These are phyloP conservation scores for Rhea pennata DNA, from an alignment of 2,113 vertebrate species.

Conservation along the genomic window DNA sequence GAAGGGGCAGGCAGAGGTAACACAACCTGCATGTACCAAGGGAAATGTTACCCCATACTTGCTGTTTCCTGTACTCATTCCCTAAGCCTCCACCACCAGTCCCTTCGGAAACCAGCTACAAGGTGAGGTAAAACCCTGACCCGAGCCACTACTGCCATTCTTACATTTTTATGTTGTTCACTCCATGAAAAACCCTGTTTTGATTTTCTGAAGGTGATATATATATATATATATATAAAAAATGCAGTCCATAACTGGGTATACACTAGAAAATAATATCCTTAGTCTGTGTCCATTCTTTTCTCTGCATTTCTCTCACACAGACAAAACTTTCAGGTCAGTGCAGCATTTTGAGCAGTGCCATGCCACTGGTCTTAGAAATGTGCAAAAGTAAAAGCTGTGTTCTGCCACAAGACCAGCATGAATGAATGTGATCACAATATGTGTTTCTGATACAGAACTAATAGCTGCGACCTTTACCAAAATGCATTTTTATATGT, in stretches of 20 bases:
- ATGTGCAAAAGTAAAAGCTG: not conserved
- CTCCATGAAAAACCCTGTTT: not conserved
- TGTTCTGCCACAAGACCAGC: not conserved
- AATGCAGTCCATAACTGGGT: not conserved
- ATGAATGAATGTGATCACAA: not conserved
- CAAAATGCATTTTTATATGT: not conserved
- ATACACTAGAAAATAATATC: not conserved
- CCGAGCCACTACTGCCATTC: not conserved
- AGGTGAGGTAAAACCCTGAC: not conserved
- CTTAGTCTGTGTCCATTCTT: not conserved
- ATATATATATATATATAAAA: too few relatives aligned
- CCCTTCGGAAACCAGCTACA: not conserved
- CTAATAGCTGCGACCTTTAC: not conserved
- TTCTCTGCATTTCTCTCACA: not conserved
- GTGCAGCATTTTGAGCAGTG: not conserved
- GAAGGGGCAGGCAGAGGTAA: not conserved
- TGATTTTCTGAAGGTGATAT: not conserved
- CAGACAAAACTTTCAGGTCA: not conserved
- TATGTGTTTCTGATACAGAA: not conserved
- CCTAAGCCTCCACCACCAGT: too few relatives aligned
- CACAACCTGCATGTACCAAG: not conserved
- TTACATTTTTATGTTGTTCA: not conserved
- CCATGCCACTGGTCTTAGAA: not conserved
- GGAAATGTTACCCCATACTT: not conserved
- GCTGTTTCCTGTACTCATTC: not conserved